Percentiles rank a stretch among this genome's conserved stretches.
phyloP scores from a whole-genome alignment of 2,797 vertebrate species.

The Spinus olivaceus region DNA sequence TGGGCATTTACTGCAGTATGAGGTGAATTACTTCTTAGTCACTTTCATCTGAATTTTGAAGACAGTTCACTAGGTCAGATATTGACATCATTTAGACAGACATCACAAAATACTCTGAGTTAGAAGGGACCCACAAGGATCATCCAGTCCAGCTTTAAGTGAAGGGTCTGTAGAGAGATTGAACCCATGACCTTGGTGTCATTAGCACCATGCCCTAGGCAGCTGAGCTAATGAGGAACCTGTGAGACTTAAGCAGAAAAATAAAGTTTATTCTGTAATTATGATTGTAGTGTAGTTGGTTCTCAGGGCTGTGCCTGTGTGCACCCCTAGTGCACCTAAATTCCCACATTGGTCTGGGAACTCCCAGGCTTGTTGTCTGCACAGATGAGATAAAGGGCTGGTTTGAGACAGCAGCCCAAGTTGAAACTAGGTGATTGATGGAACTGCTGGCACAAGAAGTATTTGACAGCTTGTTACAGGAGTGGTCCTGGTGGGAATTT shows the following conservation, averaged over 20 bases:
- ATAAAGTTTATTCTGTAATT: neutral
- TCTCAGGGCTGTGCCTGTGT: neutral
- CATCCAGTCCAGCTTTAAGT: rapidly evolving
- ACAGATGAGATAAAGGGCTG: neutral
- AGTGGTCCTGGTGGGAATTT: neutral
- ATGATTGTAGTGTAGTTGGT: neutral
- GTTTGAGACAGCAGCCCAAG: neutral
- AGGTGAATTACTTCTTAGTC: neutral
- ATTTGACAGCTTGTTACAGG: slow-evolving; percentile 8
- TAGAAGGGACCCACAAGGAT: neutral
- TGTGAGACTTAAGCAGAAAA: neutral
- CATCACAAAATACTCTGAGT: neutral
- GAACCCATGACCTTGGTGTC: neutral
- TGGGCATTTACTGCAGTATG: neutral
- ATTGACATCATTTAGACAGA: neutral
- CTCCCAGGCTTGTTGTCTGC: neutral
- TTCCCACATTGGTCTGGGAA: neutral
- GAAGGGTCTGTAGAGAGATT: neutral
- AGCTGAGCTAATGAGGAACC: neutral
- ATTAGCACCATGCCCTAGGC: neutral
- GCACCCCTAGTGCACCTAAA: neutral
- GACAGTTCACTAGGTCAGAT: neutral
- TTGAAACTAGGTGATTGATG: neutral
- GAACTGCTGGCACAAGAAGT: neutral
- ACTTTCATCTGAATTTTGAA: neutral